A percentile compares a stretch with the other conserved stretches of the same genome.
phyloP scores from a whole-genome alignment of 1,140 invertebrate genomes.

The Eupeodes corollae region DNA sequence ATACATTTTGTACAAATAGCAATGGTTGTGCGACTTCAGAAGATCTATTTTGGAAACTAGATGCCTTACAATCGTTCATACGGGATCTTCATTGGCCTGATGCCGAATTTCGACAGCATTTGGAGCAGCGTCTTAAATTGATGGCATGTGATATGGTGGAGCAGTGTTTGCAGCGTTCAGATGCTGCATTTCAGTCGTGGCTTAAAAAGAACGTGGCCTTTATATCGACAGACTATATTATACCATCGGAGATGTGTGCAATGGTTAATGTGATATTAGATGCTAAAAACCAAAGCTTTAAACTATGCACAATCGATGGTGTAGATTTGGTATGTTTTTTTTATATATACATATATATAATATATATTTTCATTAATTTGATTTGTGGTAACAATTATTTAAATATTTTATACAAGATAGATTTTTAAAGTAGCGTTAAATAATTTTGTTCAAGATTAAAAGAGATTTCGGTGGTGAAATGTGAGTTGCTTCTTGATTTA shows the following conservation, averaged over 20 bases:
- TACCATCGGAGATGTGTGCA: conserved; percentile 95
- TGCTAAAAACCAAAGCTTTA: conserved; percentile 89
- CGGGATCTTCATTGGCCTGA: conserved; percentile 98
- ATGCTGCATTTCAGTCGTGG: conserved; percentile 75
- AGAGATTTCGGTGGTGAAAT: no score
- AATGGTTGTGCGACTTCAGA: conserved; percentile 97
- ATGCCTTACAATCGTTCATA: conserved; percentile 96
- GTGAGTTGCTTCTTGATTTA: no score
- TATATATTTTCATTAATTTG: neutral
- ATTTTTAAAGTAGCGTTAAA: no score
- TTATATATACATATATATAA: neutral
- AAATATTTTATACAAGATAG: no score
- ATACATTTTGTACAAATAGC: conserved; percentile 33
- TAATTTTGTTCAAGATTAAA: no score
- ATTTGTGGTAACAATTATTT: no score
- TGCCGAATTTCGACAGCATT: conserved; percentile 89
- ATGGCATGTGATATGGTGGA: conserved; percentile 99
- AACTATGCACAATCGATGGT: conserved; percentile 90
- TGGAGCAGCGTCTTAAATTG: conserved; percentile 92
- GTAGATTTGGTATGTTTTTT: conserved; percentile 75
- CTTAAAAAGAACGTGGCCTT: conserved; percentile 92
- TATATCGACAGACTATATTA: conserved; percentile 93
- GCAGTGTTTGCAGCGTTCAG: conserved; percentile 87
- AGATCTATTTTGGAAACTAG: conserved; percentile 98
- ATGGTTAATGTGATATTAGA: conserved; percentile 98